phyloP scores from a whole-genome alignment of 2,888 invertebrate species.

The Zygaena filipendulae region DNA sequence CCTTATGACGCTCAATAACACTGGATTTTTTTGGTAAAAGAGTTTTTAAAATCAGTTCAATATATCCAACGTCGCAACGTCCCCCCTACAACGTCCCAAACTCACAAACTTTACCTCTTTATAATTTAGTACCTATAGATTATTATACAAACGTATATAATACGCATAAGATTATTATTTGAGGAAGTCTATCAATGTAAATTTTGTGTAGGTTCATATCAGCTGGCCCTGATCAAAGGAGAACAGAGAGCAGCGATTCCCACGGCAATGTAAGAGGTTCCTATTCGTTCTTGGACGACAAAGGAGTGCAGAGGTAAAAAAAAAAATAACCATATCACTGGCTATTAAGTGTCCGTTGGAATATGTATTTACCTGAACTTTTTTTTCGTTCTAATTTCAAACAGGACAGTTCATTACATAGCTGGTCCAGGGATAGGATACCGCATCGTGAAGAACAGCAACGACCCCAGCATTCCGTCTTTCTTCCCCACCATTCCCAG shows the following conservation, averaged over 20 bases:
- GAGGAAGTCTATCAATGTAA: conserved; percentile 1
- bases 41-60: no score
- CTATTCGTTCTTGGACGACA: conserved; percentile 82
- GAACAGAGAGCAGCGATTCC: conserved; percentile 78
- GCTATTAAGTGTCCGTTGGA: background rate
- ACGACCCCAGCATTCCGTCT: conserved; percentile 73
- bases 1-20: no score
- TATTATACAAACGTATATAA: no score
- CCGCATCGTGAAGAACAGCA: conserved; percentile 75
- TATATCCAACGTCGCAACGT: no score
- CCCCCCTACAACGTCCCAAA: no score
- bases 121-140: no score
- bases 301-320: conserved; percentile 74
- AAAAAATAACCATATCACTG: background rate
- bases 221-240: conserved; percentile 79
- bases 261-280: conserved; percentile 79
- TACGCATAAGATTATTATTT: no score
- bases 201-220: conserved; percentile 71
- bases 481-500: conserved; percentile 70
- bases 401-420: conserved; percentile 78
- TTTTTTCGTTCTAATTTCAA: no score
- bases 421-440: conserved; percentile 84
- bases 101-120: no score
- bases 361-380: no score
- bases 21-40: no score